A percentile compares a stretch with the other conserved stretches of the same genome.
phyloP scores from a whole-genome alignment of 2,888 invertebrate genomes.

The Oxytorus armatus region DNA sequence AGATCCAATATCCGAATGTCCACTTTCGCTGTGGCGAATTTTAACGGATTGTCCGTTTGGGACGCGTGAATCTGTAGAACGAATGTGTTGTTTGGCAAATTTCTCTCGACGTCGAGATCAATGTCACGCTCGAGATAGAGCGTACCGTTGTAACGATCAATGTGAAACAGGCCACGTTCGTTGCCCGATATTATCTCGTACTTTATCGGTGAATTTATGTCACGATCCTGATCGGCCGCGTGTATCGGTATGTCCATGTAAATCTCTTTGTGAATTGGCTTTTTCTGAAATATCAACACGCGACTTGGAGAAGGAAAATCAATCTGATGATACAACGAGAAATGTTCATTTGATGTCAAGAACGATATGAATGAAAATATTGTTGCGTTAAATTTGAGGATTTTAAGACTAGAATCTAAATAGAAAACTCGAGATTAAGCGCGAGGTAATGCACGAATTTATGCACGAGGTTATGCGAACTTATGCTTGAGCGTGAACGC shows the following conservation, averaged over 20 bases:
- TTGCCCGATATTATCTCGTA: slow-evolving; percentile 94
- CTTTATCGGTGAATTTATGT: slow-evolving; percentile 89
- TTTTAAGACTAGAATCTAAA: too few species aligned
- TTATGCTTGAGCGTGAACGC: too few species aligned
- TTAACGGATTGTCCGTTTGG: slow-evolving; percentile 91
- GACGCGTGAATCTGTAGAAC: slow-evolving; percentile 91
- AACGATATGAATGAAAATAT: too few species aligned
- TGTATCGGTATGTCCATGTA: slow-evolving; percentile 90
- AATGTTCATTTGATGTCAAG: too few species aligned
- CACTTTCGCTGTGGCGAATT: slow-evolving; percentile 90
- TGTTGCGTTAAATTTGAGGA: too few species aligned
- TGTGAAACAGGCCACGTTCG: slow-evolving; percentile 90
- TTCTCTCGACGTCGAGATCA: slow-evolving; percentile 91
- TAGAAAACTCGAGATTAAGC: too few species aligned
- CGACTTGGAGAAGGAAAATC: background rate
- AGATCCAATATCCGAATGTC: slow-evolving; percentile 91
- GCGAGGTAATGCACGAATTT: too few species aligned
- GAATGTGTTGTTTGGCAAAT: slow-evolving; percentile 91
- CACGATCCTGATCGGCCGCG: slow-evolving; percentile 92
- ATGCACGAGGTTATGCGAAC: too few species aligned
- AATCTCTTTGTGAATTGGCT: slow-evolving; percentile 89
- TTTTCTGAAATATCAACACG: slow-evolving; percentile 86
- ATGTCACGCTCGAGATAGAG: slow-evolving; percentile 92
- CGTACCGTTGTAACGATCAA: slow-evolving; percentile 90
- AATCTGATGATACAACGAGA: too few species aligned